These are phyloP conservation scores for Rhysida immarginata DNA, from an alignment of 1,140 invertebrate genomes.

Conservation along the genomic window DNA sequence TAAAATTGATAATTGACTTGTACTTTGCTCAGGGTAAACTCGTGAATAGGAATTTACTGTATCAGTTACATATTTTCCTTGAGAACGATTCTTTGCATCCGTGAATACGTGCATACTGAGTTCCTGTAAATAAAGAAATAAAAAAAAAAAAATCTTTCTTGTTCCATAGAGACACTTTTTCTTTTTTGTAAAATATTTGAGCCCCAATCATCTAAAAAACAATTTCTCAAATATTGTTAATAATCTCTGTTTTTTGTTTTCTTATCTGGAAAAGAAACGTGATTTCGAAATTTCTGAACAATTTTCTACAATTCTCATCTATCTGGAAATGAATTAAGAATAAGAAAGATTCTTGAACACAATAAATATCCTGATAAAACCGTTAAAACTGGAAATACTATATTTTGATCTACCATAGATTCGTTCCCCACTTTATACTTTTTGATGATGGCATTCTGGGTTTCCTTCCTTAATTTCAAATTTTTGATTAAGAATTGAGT, in stretches of 20 bases:
- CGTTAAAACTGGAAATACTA: no score
- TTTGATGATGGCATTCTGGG: no score
- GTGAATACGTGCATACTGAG: background rate
- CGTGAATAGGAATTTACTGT: background rate
- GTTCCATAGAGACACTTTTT: no score
- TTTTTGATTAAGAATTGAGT: no score
- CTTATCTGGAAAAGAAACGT: no score
- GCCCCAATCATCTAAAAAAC: background rate
- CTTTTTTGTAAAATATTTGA: background rate
- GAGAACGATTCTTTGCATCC: background rate
- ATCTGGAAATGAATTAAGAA: background rate
- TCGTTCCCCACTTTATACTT: no score
- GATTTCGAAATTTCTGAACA: background rate
- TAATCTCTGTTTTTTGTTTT: background rate
- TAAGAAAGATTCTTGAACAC: no score
- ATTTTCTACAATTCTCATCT: background rate
- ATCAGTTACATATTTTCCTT: no score
- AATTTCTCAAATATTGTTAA: background rate
- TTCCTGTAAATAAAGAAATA: background rate
- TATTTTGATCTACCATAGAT: no score
- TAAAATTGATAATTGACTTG: background rate
- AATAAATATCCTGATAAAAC: no score
- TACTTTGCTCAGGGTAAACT: background rate
- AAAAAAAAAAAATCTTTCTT: background rate
- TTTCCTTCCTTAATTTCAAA: no score